These are phyloP conservation scores for Diglossa cyanea DNA, from an alignment of 2,797 vertebrate genomes.

Conservation along the genomic window DNA sequence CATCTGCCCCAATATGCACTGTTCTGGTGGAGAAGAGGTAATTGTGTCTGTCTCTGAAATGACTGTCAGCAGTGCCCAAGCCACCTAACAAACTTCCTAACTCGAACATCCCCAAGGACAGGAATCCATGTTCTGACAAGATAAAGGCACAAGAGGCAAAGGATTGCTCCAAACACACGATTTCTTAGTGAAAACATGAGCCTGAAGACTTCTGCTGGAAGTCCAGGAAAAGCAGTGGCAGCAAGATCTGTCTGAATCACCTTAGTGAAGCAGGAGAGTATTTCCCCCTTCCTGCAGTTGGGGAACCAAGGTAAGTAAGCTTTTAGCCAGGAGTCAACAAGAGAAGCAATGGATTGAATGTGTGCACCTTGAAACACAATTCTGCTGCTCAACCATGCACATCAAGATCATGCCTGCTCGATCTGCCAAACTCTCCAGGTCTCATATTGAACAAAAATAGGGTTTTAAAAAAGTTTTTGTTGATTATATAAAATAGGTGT, in stretches of 20 bases:
- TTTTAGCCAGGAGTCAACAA: neutral
- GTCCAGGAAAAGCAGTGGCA: neutral
- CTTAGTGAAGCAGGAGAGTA: neutral
- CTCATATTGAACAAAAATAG: neutral
- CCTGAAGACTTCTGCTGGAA: neutral
- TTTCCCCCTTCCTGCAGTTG: too few relatives aligned
- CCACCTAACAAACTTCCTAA: neutral
- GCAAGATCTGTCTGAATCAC: neutral
- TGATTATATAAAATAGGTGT: neutral
- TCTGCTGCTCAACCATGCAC: neutral
- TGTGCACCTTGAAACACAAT: neutral
- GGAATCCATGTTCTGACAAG: neutral
- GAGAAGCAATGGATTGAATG: neutral
- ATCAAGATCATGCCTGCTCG: accelerated
- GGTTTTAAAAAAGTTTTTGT: neutral
- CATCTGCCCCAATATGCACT: neutral
- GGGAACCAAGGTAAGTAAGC: neutral
- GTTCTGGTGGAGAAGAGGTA: neutral
- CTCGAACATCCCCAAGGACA: neutral
- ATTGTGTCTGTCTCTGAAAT: neutral
- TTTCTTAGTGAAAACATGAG: neutral
- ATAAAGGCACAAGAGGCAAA: neutral
- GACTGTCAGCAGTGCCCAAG: neutral
- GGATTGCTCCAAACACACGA: neutral
- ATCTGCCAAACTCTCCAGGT: neutral